Percentiles rank a stretch among this genome's conserved stretches.
Conservation (phyloP, 2,888 invertebrate species). For the Hydrotaea diabolus region DNA sequence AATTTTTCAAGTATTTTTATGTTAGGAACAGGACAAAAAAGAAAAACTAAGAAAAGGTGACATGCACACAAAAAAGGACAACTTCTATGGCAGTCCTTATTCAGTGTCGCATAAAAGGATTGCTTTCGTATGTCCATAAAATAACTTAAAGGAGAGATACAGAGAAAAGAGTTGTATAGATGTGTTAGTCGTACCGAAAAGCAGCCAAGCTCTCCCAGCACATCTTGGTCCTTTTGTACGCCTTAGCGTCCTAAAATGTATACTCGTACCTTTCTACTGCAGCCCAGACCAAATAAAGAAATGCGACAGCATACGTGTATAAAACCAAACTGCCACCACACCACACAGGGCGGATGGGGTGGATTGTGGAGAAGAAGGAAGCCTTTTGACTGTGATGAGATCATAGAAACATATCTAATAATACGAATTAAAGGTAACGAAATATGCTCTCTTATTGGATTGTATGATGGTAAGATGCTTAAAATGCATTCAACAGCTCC, state of each 20-base stretch:
- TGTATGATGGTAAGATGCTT: conserved; percentile 45
- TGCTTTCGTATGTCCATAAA: conserved; percentile 8
- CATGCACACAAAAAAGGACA: conserved; percentile 11
- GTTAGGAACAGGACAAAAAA: not conserved
- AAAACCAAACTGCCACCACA: too few species aligned
- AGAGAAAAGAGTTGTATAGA: not conserved
- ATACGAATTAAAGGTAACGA: conserved; percentile 45
- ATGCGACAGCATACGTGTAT: not conserved
- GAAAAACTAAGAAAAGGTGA: not conserved
- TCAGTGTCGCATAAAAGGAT: conserved; percentile 10
- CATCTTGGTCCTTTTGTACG: not conserved
- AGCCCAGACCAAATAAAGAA: conserved; percentile 13
- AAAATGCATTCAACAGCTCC: conserved; percentile 30
- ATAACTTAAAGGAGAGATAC: not conserved
- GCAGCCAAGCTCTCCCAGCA: not conserved
- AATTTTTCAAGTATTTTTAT: conserved; percentile 12
- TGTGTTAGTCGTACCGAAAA: conserved; percentile 19
- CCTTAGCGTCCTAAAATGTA: too few species aligned
- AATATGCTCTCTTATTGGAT: conserved; percentile 39
- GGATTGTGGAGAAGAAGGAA: not conserved
- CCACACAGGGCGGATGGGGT: too few species aligned
- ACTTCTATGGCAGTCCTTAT: not conserved
- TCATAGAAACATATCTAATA: conserved; percentile 45
- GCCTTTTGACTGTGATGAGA: conserved; percentile 15
- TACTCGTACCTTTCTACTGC: not conserved